phyloP scores from a whole-genome alignment of 2,113 vertebrate genomes.

The Gnathonemus echidnorhynchus region DNA sequence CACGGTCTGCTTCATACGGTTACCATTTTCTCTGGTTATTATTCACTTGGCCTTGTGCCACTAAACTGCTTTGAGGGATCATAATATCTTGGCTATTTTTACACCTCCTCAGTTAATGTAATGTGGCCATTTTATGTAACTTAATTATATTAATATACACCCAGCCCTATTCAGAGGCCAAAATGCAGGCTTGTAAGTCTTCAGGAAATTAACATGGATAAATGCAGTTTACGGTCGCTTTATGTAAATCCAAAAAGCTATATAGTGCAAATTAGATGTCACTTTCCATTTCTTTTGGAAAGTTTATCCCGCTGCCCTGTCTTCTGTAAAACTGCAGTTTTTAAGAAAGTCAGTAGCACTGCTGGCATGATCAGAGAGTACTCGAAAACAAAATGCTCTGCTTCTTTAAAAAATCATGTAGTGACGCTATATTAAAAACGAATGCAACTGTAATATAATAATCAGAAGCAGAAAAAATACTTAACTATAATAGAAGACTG shows the following conservation, averaged over 20 bases:
- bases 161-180: neutral
- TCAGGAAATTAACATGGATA: neutral
- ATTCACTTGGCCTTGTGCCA: neutral
- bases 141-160: neutral
- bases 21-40: neutral
- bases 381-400: neutral
- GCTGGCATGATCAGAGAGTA: neutral
- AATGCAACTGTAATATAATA: neutral
- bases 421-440: neutral
- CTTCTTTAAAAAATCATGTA: neutral
- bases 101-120: neutral
- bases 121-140: neutral
- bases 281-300: neutral
- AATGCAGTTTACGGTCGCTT: neutral
- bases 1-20: neutral
- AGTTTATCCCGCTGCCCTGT: neutral
- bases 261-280: neutral
- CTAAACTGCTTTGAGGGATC: neutral
- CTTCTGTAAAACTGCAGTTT: neutral
- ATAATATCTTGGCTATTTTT: neutral
- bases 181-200: neutral
- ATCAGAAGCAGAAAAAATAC: neutral
- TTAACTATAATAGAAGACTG: neutral
- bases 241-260: neutral
- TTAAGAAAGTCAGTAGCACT: neutral